These are phyloP conservation scores for Theristus sp. DNA, from an alignment of 2,888 invertebrate species.

Conservation along the genomic window DNA sequence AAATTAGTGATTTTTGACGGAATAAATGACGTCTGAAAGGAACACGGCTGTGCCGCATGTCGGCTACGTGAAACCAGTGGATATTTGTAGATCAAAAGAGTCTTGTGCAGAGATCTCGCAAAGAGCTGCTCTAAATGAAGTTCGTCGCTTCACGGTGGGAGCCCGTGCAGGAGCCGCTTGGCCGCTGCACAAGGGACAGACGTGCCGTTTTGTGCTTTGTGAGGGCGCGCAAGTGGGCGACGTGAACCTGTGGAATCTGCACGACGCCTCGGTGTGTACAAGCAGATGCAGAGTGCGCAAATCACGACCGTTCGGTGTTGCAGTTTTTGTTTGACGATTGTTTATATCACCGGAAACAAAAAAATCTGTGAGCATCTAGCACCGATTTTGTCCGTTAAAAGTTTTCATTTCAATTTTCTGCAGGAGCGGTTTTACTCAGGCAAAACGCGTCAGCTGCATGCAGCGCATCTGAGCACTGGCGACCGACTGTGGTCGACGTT, in stretches of 20 bases:
- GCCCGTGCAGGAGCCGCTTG: neutral
- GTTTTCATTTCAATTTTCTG: too few relatives aligned
- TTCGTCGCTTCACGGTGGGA: neutral
- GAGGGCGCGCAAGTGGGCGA: slow-evolving; percentile 1
- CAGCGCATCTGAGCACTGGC: neutral
- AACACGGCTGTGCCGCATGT: neutral
- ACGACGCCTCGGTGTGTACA: neutral
- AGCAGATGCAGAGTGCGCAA: too few relatives aligned
- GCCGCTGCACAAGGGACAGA: neutral
- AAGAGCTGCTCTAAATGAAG: neutral
- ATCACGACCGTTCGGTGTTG: too few relatives aligned
- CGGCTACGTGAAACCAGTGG: neutral
- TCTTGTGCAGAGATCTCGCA: neutral
- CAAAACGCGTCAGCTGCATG: slow-evolving; percentile 1
- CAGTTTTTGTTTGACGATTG: too few relatives aligned
- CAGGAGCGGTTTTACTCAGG: slow-evolving; percentile 1
- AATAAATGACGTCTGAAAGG: neutral
- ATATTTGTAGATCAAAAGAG: neutral
- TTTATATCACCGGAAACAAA: too few relatives aligned
- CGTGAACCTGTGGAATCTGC: slow-evolving; percentile 1
- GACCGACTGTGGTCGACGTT: slow-evolving; percentile 1
- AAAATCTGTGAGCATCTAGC: neutral
- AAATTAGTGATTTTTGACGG: neutral
- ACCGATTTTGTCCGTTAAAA: too few relatives aligned
- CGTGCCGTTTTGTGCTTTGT: neutral